Evolutionary conservation across 1,140 invertebrate species (phyloP), one percentile per base, ranked within the genome.

Genomic region (Papilio machaon): DNA sequence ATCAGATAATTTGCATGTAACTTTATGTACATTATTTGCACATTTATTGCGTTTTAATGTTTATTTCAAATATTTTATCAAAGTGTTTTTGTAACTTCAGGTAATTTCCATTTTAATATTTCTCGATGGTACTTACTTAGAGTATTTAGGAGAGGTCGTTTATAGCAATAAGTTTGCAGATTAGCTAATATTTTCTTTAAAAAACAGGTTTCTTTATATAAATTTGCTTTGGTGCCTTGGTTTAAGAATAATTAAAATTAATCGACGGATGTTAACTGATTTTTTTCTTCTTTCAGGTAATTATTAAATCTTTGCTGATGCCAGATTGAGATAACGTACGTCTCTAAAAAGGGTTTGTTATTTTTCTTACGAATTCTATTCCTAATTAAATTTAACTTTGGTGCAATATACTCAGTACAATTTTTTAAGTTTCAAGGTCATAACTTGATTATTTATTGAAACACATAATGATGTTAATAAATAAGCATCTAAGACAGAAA

Each of bases 91-190:
- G 8, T 58, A 58, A 9, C 17, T 58, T 58, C 17, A n/a, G 54
- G 17, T 58, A 58, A 58, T 58, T 58, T 58, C 54, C 17, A 58
- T 58, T 58, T 58, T 58, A 58, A 58, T 58, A 19, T 58, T 58
- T 58, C n/a, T 58, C 54, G 54, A 19, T 58, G 54, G 8, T n/a
- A 58, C 15, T 52, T 15, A 52, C 15, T 52, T 52, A 19, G 60
- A 23, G 9, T 64, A 30, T 64, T 19, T 19, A 7, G 60, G 60
- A 23, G 60, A 64, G 23, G 23, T 64, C 60, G 60, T 64, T 64
- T 64, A 1, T 30, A 30, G 23, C 23, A 35, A 11, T n/a, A 17
- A 64, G 17, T 58, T 58, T 58, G 54, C 60, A 30, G 11, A 64
- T 64, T 64, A 64, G 9, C 9, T 2, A 30, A 11, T 30, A 19